Base-by-base conservation (phyloP, 2,113 vertebrate species). In the Dendropsophus ebraccatus region DNA sequence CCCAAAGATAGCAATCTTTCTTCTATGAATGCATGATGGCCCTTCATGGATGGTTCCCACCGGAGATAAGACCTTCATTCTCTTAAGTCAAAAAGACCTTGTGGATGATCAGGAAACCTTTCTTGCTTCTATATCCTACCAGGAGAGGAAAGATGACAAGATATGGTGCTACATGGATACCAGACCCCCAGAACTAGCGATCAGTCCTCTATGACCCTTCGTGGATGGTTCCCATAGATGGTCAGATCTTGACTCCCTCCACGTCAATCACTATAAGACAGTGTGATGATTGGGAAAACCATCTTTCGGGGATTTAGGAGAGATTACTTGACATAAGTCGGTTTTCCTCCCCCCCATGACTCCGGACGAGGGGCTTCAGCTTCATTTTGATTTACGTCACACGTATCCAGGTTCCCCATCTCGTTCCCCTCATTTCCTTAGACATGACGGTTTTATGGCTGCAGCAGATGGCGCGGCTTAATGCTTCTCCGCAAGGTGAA, bases 401-500 rank as follows among this genome's bases (percentile, higher is more conserved):
- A 4, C 23, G 45, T 30, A 25, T 84, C 25, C 52, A 28, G 47
- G n/a, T 30, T 47, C 21, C 28, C 45, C 37, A 37, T 65, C 73
- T 35, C 45, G 9, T 47, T 69, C 74, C 60, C 25, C 74, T 54
- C 47, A 17, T 85, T 78, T 85, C 74, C 83, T 78, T 23, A 25
- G 13, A 78, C 74, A 52, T 69, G 74, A 78, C 19, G 45, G 16
- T 45, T 85, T 85, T 78, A 85, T 78, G 28, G 60, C 60, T 13
- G 6, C 50, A 85, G 41, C 83, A 85, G 83, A 85, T 85, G 83
- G 83, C 30, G 41, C 16, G 49, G 74, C 83, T 78, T 85, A 78
- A 78, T 85, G 62, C 83, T 30, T 54, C 19, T 28, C 74, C 8
- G 60, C 83, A 85, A 85, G 83, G 83, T 85, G 83, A 85, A 76